These are phyloP conservation scores for Volucella bombylans DNA, from an alignment of 2,888 invertebrate species.

Conservation along the genomic window DNA sequence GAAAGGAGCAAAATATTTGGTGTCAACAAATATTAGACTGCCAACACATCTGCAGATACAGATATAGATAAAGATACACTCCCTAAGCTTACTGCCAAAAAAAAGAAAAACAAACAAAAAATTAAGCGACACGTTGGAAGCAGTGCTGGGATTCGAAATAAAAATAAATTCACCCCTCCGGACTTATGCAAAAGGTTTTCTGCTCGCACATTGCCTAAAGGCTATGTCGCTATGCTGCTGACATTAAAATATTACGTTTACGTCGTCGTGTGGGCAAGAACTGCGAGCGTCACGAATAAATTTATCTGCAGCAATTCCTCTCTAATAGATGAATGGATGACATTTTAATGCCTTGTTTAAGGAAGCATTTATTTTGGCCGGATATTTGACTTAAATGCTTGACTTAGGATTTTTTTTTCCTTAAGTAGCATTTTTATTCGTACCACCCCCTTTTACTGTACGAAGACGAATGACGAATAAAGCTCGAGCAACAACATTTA, in stretches of 20 bases:
- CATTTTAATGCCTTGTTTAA: constrained; percentile 59
- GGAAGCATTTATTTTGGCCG: constrained; percentile 44
- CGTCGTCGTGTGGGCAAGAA: constrained; percentile 9
- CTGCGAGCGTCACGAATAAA: constrained; percentile 11
- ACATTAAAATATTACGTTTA: constrained; percentile 65
- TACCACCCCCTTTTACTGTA: background rate
- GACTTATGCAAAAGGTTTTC: background rate
- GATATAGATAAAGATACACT: too few relatives aligned
- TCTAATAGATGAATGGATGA: constrained; percentile 58
- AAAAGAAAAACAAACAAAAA: too few relatives aligned
- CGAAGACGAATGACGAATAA: constrained; percentile 42
- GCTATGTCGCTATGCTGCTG: constrained; percentile 18
- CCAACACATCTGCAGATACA: background rate
- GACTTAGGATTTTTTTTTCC: constrained; percentile 40
- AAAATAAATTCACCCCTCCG: background rate
- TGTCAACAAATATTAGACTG: constrained; percentile 45
- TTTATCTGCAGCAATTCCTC: constrained; percentile 38
- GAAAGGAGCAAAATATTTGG: constrained; percentile 51
- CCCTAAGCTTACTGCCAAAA: too few relatives aligned
- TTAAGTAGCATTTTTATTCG: background rate
- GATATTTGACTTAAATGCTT: constrained; percentile 28
- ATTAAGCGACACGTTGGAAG: background rate
- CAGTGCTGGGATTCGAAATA: background rate
- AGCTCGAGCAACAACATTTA: constrained; percentile 43
- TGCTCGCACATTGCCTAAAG: background rate